These are phyloP conservation scores for Leucania comma DNA, from an alignment of 2,888 invertebrate species.

Conservation along the genomic window DNA sequence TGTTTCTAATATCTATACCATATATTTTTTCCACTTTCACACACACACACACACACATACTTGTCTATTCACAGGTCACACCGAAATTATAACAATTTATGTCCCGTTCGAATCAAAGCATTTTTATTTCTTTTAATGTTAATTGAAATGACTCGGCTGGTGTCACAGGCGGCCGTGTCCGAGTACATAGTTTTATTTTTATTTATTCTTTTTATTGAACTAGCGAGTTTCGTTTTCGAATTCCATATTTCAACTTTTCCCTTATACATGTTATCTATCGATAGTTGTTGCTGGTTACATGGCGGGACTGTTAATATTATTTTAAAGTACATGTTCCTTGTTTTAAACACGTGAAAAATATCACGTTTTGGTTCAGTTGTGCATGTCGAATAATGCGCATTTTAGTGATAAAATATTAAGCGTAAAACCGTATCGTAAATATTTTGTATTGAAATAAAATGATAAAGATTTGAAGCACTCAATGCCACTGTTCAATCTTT, in stretches of 20 bases:
- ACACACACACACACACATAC: constrained; percentile 59
- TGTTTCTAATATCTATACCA: constrained; percentile 15
- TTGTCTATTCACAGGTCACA: constrained; percentile 65
- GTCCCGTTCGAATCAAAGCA: constrained; percentile 69
- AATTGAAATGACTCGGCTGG: constrained; percentile 87
- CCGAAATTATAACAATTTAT: constrained; percentile 79
- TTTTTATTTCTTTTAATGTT: constrained; percentile 85
- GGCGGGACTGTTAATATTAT: constrained; percentile 48
- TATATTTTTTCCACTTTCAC: constrained; percentile 71
- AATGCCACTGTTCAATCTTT: constrained; percentile 25
- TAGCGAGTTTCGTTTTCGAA: constrained; percentile 80
- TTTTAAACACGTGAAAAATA: not conserved
- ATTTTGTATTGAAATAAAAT: constrained; percentile 25
- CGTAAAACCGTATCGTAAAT: constrained; percentile 7
- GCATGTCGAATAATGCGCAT: not conserved
- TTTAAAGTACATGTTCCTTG: not conserved
- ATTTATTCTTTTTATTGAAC: constrained; percentile 83
- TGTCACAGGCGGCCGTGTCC: constrained; percentile 74
- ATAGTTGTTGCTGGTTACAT: constrained; percentile 75
- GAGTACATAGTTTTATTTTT: constrained; percentile 78
- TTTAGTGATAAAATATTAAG: constrained; percentile 11
- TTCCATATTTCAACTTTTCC: constrained; percentile 84
- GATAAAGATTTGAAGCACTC: constrained; percentile 22
- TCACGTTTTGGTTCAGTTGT: not conserved
- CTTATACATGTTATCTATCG: constrained; percentile 80